Evolutionary conservation across 2,113 vertebrate genomes (phyloP).

Genomic region (Brachionichthys hirsutus): DNA sequence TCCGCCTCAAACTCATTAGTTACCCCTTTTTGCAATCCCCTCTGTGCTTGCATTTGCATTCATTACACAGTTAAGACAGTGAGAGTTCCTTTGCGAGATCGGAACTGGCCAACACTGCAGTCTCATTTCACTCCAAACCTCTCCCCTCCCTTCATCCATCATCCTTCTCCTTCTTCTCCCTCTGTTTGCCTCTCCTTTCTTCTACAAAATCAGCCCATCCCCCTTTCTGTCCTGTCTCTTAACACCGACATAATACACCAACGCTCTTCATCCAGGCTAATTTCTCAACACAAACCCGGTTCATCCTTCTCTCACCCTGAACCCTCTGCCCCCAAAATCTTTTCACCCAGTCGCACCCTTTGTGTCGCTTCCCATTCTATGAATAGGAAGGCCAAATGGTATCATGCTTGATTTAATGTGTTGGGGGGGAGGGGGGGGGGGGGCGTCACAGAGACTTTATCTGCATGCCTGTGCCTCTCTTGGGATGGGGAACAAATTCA

Average conservation of each 20-base stretch:
- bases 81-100: constrained; percentile 17
- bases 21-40: background rate
- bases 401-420: constrained; percentile 63
- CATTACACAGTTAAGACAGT: background rate
- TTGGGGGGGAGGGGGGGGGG: constrained; percentile 16
- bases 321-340: constrained; percentile 22
- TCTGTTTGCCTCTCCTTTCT: constrained; percentile 67
- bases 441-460: constrained; percentile 49
- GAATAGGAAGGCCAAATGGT: constrained; percentile 63
- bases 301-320: constrained; percentile 60
- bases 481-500: constrained; percentile 19
- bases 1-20: background rate
- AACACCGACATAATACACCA: constrained; percentile 75
- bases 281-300: constrained; percentile 67
- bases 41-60: background rate
- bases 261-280: constrained; percentile 73
- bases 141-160: constrained; percentile 69
- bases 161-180: constrained; percentile 69
- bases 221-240: constrained; percentile 56
- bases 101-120: constrained; percentile 30
- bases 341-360: constrained; percentile 40
- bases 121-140: constrained; percentile 49
- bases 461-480: constrained; percentile 10
- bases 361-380: constrained; percentile 48
- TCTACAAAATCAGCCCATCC: constrained; percentile 40